Base-by-base conservation (phyloP, 2,888 invertebrate genomes). In the Operophtera brumata region DNA sequence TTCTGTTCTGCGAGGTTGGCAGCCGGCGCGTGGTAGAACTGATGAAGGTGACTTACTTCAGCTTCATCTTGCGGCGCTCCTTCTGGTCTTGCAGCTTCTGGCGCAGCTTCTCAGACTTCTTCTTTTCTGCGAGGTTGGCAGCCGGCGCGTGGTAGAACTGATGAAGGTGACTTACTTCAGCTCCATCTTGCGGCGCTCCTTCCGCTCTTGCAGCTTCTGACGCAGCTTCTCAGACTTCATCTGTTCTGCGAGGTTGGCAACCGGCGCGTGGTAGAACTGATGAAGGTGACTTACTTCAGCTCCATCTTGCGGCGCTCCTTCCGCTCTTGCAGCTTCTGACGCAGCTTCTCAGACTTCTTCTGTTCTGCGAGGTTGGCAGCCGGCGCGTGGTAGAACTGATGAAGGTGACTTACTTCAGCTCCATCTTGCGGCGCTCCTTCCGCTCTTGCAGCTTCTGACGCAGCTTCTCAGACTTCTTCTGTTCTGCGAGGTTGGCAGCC, bases 121-220 rank as follows among this genome's bases (percentile, higher is more conserved):
- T 92, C 73, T 95, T 95, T 26, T 94, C 91, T 9, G n/a, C n/a
- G n/a, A n/a, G n/a, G n/a, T n/a, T n/a, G n/a, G n/a, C 92, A 26
- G 96, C 96, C 13, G 96, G 96, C 82, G 95, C 95, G 81, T 97
- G 96, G 73, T 96, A 94, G 87, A 96, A 96, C 75, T 96, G 96
- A 46, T 96, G 96, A 80, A 91, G 81, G 67, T 92, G n/a, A n/a
- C 73, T 65, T 48, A 90, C 90, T 94, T 3, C 20, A 92, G 89
- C 72, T 96, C 94, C 8, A 96, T 88, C 56, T 92, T 90, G 66
- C 98, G 80, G 74, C 95, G 97, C 74, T 97, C 96, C 71, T 94
- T 94, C 20, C 94, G 93, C 62, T 94, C 92, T 39, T 93, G 92
- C 4, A 99, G 84, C 73, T 94, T 96, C 61, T 96, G 95, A 11